These are phyloP conservation scores for Urocynchramus pylzowi DNA, from an alignment of 2,113 vertebrate species.

Conservation along the genomic window DNA sequence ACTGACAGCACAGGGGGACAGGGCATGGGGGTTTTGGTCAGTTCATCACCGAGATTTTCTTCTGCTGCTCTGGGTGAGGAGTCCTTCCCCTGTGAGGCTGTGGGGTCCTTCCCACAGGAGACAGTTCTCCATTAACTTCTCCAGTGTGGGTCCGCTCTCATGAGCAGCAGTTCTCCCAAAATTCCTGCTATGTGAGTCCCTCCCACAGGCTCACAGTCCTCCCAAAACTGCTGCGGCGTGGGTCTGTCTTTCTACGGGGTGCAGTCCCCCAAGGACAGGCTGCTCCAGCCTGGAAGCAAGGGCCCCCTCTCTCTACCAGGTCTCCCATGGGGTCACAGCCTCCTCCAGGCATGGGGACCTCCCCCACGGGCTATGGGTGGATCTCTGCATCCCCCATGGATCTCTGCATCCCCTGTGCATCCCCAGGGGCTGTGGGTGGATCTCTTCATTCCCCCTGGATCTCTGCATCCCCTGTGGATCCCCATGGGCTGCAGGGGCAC, in stretches of 20 bases:
- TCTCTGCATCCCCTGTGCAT: neutral
- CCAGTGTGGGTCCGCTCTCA: fast-evolving
- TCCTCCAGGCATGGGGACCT: neutral
- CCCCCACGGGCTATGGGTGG: neutral
- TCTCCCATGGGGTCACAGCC: neutral
- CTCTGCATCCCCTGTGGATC: no score
- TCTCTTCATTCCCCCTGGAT: no score
- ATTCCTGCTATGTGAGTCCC: neutral
- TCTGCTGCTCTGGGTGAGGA: fast-evolving
- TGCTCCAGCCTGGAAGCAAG: neutral
- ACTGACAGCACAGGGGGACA: fast-evolving
- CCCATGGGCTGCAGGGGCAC: neutral
- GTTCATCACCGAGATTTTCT: neutral
- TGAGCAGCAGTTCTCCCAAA: neutral
- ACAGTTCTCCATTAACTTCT: neutral
- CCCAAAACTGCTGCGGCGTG: neutral
- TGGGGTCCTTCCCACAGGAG: neutral
- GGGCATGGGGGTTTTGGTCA: neutral
- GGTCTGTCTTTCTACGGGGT: no score
- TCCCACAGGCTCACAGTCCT: fast-evolving
- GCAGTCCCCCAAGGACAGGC: neutral
- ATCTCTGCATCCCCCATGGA: neutral
- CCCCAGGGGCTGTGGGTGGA: neutral
- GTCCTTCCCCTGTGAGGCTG: fast-evolving
- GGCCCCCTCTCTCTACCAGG: neutral